phyloP scores from a whole-genome alignment of 2,113 vertebrate genomes.

The Sceloporus tristichus region DNA sequence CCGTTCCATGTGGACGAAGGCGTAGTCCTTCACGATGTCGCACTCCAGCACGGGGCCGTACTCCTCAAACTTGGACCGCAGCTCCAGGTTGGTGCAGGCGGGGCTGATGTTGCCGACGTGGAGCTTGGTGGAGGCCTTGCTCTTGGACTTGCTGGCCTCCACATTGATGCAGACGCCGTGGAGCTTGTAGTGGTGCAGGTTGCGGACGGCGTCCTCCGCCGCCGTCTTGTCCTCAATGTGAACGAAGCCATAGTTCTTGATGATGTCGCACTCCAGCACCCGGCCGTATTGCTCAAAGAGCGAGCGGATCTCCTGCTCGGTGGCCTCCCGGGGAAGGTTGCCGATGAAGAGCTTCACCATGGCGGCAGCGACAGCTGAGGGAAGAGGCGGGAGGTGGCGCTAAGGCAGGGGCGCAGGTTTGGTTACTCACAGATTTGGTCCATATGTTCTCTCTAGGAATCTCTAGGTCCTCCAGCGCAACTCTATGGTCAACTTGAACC shows the following conservation, averaged over 20 bases:
- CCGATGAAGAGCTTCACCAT: conserved; percentile 99
- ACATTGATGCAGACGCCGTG: conserved; percentile 95
- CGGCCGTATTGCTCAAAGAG: conserved; percentile 96
- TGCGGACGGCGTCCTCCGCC: conserved; percentile 92
- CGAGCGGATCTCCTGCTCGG: conserved; percentile 89
- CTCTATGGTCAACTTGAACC: no score
- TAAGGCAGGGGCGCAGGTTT: no score
- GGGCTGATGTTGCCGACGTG: conserved; percentile 93
- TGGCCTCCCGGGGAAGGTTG: conserved; percentile 92
- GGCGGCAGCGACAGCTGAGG: conserved; percentile 61
- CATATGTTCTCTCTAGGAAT: no score
- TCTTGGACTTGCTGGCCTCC: conserved; percentile 92
- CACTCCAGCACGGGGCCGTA: conserved; percentile 93
- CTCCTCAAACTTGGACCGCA: conserved; percentile 94
- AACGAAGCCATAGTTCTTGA: conserved; percentile 97
- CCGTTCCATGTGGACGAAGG: conserved; percentile 97
- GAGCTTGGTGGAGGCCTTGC: conserved; percentile 92
- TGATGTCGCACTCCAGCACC: conserved; percentile 94
- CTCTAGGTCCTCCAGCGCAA: no score
- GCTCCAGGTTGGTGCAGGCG: conserved; percentile 91
- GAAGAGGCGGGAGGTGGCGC: neutral
- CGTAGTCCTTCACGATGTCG: conserved; percentile 97
- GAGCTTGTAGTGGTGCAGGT: conserved; percentile 94
- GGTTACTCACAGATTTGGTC: no score
- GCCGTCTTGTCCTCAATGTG: conserved; percentile 92